Conservation (phyloP, 2,113 vertebrate genomes). For the Bubo blakistoni region DNA sequence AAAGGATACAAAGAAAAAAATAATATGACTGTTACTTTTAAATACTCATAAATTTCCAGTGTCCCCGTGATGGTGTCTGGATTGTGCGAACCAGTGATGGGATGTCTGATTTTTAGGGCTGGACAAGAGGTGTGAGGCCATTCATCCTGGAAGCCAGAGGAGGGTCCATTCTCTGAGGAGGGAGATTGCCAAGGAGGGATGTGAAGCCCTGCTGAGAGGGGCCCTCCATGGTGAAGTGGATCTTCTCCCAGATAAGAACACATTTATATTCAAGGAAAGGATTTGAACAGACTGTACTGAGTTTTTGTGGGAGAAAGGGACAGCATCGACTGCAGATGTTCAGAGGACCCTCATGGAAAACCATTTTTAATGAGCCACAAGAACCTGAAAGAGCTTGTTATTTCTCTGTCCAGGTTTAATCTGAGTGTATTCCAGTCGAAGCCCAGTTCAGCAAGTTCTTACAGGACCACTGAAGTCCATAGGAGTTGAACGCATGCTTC, state of each 20-base stretch:
- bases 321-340: not conserved
- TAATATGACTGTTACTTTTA: not conserved
- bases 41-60: not conserved
- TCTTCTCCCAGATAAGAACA: not conserved
- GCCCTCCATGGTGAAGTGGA: not conserved
- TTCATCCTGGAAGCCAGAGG: not conserved
- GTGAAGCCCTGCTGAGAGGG: not conserved
- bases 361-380: not conserved
- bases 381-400: not conserved
- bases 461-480: not conserved
- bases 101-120: not conserved
- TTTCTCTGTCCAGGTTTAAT: not conserved
- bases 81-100: not conserved
- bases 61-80: not conserved
- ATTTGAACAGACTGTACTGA: not conserved
- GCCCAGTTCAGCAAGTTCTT: not conserved
- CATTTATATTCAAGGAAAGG: not conserved
- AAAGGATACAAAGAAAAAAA: not conserved
- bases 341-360: not conserved
- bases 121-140: not conserved
- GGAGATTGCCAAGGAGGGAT: not conserved
- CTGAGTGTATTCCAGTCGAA: not conserved
- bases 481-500: not conserved
- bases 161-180: not conserved
- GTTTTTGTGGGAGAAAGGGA: not conserved